Evolutionary conservation across 23 tunicate genomes (phyloP), one percentile per base, ranked within the genome.

Genomic region (Styela plicata): DNA sequence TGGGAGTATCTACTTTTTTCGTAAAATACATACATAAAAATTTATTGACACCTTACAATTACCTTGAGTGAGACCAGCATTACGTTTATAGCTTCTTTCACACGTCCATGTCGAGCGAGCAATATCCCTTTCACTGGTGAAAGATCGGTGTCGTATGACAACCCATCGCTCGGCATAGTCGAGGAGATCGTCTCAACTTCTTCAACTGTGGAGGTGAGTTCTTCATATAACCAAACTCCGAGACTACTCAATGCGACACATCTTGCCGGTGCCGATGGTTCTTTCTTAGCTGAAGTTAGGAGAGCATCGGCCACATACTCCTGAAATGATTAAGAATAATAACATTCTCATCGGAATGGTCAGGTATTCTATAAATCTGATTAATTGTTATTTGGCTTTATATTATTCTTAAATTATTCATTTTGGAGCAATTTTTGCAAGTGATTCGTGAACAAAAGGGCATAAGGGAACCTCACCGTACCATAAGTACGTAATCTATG

Each of bases 221-320:
- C 97, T 36, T 87, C 97, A 33, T 87, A 92, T 76, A 92, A 61
- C 97, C 97, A 92, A 83, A 92, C 64, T 44, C 97, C 97, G 27
- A 83, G 57, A 85, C 91, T 85, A 69, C 92, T 75, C 68, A 92
- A 88, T 66, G 97, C 97, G 3, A 87, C 86, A 37, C 91, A 87
- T 29, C 97, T 71, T 2, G 97, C 97, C 22, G 84, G 80, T 22
- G 97, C 78, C 3, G 85, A 82, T 23, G 88, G 89, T 74, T 92
- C 97, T 23, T 83, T 92, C 57, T 87, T 87, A 64, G 92, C 84
- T 34, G 91, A 83, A 2, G 86, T 80, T 23, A 92, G 73, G 0
- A 92, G 79, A 16, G 91, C 86, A n/a, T 92, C 97, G 27, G 89
- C 88, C 29, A 92, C 85, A 69, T 92, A 87, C 63, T 92, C 91